Conservation (phyloP, 2,113 vertebrate species). For the Eurypyga helias region DNA sequence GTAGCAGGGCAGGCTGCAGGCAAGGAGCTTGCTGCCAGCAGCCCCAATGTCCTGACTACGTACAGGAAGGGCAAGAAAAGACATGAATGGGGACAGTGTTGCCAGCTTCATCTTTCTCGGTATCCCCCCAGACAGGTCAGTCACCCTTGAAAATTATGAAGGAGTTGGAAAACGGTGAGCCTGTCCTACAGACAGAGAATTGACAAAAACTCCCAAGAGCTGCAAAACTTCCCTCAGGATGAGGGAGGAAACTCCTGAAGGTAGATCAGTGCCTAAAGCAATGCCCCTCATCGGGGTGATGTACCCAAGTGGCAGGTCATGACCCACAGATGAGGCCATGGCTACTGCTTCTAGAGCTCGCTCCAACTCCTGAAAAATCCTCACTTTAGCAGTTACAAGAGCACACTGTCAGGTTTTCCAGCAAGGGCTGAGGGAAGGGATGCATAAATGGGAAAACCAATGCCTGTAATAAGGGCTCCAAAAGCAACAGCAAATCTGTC, state of each 20-base stretch:
- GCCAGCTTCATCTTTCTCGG: neutral
- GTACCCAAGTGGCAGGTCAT: neutral
- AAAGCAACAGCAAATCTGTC: slow-evolving; percentile 2
- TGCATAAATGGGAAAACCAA: neutral
- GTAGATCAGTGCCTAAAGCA: neutral
- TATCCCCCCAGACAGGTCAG: neutral
- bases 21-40: neutral
- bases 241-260: neutral
- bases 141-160: neutral
- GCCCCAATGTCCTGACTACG: rapidly evolving
- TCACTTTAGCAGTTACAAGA: rapidly evolving
- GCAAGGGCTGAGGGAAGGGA: neutral
- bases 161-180: neutral
- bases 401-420: neutral
- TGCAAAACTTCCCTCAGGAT: neutral
- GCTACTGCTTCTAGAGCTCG: neutral
- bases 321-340: neutral
- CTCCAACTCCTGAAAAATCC: neutral
- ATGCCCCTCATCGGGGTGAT: neutral
- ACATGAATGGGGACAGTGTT: neutral
- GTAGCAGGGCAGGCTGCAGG: neutral
- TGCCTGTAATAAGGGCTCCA: neutral
- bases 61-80: neutral
- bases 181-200: neutral
- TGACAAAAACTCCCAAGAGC: neutral